Conservation (phyloP, 2,888 invertebrate species). For the Meloe dianella region DNA sequence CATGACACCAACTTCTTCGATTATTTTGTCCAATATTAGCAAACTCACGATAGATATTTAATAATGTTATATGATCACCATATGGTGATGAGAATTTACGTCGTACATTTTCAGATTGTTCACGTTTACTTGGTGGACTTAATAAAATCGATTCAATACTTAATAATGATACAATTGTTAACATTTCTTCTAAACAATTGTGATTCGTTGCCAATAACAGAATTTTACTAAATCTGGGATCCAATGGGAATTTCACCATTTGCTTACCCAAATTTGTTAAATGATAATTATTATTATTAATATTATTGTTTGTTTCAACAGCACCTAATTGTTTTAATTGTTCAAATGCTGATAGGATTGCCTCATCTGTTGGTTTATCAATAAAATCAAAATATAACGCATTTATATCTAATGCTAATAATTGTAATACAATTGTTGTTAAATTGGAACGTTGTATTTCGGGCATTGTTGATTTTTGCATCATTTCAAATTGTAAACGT, state of each 20-base stretch:
- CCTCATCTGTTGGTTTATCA: conserved; percentile 81
- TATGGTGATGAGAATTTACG: conserved; percentile 82
- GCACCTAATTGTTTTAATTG: conserved; percentile 75
- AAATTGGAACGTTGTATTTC: conserved; percentile 82
- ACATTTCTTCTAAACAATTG: conserved; percentile 79
- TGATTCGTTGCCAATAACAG: conserved; percentile 70
- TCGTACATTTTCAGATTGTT: conserved; percentile 75
- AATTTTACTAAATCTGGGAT: conserved; percentile 86
- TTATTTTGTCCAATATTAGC: conserved; percentile 67
- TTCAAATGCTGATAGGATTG: conserved; percentile 69
- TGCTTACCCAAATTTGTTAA: conserved; percentile 80
- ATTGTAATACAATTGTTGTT: conserved; percentile 75
- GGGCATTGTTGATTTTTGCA: conserved; percentile 77
- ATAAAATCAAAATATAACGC: conserved; percentile 87
- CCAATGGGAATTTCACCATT: conserved; percentile 91
- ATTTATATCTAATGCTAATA: conserved; percentile 84
- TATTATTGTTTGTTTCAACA: conserved; percentile 67
- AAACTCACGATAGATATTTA: conserved; percentile 87
- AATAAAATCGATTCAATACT: conserved; percentile 88
- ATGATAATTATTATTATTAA: conserved; percentile 61
- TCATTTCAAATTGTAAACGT: conserved; percentile 72
- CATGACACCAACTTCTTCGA: conserved; percentile 86
- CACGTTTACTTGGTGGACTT: conserved; percentile 75
- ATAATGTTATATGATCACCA: conserved; percentile 90
- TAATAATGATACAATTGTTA: conserved; percentile 85